Base-by-base conservation (phyloP, 2,888 invertebrate genomes). In the Elgonia sp. region DNA sequence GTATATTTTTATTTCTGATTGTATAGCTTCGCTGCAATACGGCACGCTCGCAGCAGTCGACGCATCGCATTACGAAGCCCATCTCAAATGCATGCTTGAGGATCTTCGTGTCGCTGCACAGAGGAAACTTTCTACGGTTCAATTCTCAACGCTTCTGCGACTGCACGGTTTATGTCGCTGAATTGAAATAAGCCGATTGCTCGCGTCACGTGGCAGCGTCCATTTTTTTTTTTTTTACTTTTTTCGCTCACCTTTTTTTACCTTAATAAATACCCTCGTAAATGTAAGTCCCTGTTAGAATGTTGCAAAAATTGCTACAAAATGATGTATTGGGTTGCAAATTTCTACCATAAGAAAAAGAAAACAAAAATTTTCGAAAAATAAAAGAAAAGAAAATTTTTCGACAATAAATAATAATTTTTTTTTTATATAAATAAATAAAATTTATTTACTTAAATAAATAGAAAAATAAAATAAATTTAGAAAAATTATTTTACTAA, bases 51-150 rank as follows among this genome's bases (percentile, higher is more conserved):
- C 57, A 60, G 80, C 87, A 84, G 84, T 84, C 80, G 84, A 80
- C 87, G 84, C 84, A 76, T 81, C 87, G 84, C 83, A 80, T 87
- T 84, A 84, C 87, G 87, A 84, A 87, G 87, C 87, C 87, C 86
- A 87, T 87, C 84, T 84, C 75, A 75, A 87, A 83, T 87, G 84
- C 87, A 87, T 87, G 87, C 84, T 87, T 63, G 87, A 87, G 87
- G 87, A 87, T 87, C 87, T 84, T 84, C 87, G 84, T 87, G 87
- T 87, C 83, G 83, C 73, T 84, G 87, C 87, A 79, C 87, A 87
- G 83, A 83, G 87, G 83, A 87, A 87, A 87, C 87, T 87, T 87
- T 87, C 87, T 87, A 87, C 87, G 83, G 79, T 87, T 87, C 87
- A 87, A 87, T 87, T 87, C 83, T 67, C 82, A 73, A 72, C 84